phyloP scores from a whole-genome alignment of 2,888 invertebrate genomes.

The Rhagonycha fulva region DNA sequence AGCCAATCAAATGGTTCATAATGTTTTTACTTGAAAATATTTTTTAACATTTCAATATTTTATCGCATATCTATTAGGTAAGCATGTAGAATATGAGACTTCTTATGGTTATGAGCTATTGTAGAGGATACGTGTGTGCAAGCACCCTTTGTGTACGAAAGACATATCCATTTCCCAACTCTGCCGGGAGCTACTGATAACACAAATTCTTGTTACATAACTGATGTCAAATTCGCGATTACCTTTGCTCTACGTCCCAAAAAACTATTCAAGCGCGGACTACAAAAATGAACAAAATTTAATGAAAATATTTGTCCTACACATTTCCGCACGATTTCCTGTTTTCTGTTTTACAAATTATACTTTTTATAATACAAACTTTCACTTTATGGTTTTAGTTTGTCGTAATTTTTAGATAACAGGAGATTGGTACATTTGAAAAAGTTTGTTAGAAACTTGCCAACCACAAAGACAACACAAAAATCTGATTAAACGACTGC shows the following conservation, averaged over 20 bases:
- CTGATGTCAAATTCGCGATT: conserved; percentile 20
- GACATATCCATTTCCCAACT: conserved; percentile 23
- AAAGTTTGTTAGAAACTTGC: background rate
- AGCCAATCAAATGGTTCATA: background rate
- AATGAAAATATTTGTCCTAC: conserved; percentile 18
- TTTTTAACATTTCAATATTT: background rate
- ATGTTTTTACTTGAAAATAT: background rate
- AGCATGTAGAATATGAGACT: background rate
- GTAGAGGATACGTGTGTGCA: conserved; percentile 5
- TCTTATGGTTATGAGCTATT: background rate
- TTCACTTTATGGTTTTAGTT: background rate
- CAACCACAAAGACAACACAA: background rate
- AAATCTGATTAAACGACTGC: too few relatives aligned
- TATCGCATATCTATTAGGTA: background rate
- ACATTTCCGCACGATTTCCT: conserved; percentile 10
- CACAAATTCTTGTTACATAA: conserved; percentile 27
- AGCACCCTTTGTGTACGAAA: conserved; percentile 18
- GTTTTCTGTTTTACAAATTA: background rate
- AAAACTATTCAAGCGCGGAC: conserved; percentile 22
- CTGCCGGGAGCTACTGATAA: conserved; percentile 20
- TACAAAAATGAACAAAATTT: conserved; percentile 17
- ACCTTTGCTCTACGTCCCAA: conserved; percentile 11
- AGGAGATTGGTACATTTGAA: background rate
- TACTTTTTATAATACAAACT: background rate
- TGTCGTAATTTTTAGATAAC: background rate